Evolutionary conservation across 2,113 vertebrate genomes (phyloP).

Genomic region (Leucoraja erinaceus): DNA sequence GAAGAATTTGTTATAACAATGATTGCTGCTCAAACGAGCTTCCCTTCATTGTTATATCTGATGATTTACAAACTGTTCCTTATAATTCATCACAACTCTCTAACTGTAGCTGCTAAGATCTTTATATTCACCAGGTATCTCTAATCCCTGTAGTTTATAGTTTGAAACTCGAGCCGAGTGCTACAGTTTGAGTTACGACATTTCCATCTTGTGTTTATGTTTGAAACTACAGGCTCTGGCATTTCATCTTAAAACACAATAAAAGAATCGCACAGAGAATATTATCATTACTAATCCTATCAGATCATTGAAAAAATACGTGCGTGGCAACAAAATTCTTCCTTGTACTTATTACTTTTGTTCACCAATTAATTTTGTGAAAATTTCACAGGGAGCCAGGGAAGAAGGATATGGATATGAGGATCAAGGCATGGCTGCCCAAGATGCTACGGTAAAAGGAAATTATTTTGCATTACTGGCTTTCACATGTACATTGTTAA

Average conservation of each 20-base stretch:
- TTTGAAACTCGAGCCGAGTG: not conserved
- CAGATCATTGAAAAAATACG: not conserved
- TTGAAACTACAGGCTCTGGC: not conserved
- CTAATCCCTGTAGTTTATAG: not conserved
- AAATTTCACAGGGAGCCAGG: constrained; percentile 54
- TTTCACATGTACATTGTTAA: not conserved
- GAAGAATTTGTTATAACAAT: too few relatives aligned
- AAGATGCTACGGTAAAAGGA: constrained; percentile 63
- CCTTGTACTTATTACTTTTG: not conserved
- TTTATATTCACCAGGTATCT: not conserved
- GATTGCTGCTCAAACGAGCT: too few relatives aligned
- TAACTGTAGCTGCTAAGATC: not conserved
- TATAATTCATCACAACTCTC: not conserved
- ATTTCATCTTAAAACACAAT: not conserved
- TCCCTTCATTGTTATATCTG: not conserved
- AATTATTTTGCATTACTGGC: not conserved
- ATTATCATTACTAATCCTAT: not conserved
- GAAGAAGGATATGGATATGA: constrained; percentile 56
- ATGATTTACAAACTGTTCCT: not conserved
- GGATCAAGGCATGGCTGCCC: constrained; percentile 55
- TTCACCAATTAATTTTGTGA: constrained; percentile 25
- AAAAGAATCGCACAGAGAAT: not conserved
- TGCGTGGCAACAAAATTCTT: not conserved
- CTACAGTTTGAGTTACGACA: not conserved
- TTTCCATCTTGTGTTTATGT: not conserved